These are phyloP conservation scores for Aurelia sp. DNA, from an alignment of 30 jellyfish, hydroid and myxozoan genomes.

Conservation along the genomic window DNA sequence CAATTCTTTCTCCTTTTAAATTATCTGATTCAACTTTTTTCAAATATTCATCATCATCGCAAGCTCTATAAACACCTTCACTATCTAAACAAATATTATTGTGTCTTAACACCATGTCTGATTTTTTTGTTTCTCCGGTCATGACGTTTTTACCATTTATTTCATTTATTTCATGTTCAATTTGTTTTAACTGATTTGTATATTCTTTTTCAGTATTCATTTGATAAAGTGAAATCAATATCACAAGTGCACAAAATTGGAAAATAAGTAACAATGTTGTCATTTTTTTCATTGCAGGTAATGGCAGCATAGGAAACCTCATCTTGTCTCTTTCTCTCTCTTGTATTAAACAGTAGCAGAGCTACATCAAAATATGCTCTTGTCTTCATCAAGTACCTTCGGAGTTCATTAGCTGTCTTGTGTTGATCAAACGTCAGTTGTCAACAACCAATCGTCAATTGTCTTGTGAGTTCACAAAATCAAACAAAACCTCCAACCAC, in stretches of 20 bases:
- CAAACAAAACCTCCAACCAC: too few species aligned
- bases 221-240: constrained; percentile 10
- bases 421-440: too few species aligned
- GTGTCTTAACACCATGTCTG: neutral
- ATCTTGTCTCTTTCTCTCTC: neutral
- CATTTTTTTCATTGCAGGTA: constrained; percentile 6
- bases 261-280: constrained; percentile 8
- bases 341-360: too few species aligned
- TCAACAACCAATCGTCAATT: too few species aligned
- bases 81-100: constrained; percentile 48
- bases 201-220: neutral
- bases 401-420: too few species aligned
- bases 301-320: neutral
- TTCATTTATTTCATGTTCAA: constrained; percentile 4
- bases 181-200: constrained; percentile 7
- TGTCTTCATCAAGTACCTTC: too few species aligned
- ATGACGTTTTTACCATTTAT: constrained; percentile 10
- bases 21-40: constrained; percentile 1
- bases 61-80: constrained; percentile 43
- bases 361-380: too few species aligned
- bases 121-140: neutral
- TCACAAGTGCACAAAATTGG: constrained; percentile 14
- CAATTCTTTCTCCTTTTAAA: neutral
- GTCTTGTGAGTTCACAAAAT: too few species aligned
- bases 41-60: constrained; percentile 35